Percentiles rank a stretch among this genome's conserved stretches.
phyloP scores from a whole-genome alignment of 2,888 invertebrate species.

The Papilio elwesi region DNA sequence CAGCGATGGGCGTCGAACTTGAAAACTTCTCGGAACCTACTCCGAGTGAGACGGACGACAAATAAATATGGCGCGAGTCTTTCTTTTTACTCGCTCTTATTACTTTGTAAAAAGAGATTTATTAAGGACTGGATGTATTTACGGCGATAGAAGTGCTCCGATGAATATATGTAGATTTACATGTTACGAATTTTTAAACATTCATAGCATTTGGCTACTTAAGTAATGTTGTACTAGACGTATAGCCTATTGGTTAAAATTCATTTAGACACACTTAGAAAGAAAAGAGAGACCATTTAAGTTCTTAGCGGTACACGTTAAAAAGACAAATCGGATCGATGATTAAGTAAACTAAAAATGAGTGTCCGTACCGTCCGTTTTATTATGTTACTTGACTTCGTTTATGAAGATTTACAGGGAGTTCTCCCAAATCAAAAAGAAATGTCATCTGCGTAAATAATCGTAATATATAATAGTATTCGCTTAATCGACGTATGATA shows the following conservation, averaged over 20 bases:
- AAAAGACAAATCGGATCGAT: background rate
- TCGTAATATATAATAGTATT: too few species aligned
- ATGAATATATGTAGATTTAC: conserved; percentile 9
- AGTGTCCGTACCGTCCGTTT: too few species aligned
- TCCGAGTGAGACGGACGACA: conserved; percentile 40
- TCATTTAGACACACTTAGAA: background rate
- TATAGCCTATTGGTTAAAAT: background rate
- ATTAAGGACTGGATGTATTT: conserved; percentile 25
- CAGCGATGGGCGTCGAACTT: conserved; percentile 57
- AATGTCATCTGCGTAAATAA: too few species aligned
- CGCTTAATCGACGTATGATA: too few species aligned
- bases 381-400: too few species aligned
- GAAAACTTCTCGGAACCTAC: conserved; percentile 69
- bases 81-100: conserved; percentile 50
- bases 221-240: background rate
- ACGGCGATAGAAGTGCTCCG: conserved; percentile 1
- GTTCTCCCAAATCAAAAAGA: too few species aligned
- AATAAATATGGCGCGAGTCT: conserved; percentile 53
- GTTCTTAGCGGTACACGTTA: background rate
- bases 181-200: background rate
- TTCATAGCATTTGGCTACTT: conserved; percentile 1
- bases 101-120: conserved; percentile 40
- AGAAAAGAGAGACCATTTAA: background rate
- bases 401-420: too few species aligned
- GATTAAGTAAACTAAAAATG: background rate